Conservation (phyloP, 2,888 invertebrate species). For the Noctua comes region DNA sequence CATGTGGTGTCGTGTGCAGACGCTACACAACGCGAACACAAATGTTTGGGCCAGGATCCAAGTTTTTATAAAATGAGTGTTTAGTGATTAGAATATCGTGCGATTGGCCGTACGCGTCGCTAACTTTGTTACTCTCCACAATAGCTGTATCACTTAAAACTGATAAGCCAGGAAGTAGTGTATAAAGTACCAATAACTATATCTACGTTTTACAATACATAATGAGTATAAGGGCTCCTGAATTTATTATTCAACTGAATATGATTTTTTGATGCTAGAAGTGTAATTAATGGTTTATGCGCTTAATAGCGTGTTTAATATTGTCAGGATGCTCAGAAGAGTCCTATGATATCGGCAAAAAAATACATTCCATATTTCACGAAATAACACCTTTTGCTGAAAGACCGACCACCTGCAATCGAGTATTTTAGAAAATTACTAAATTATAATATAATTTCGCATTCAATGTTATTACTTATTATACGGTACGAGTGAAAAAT, state of each 20-base stretch:
- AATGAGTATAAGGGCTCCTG: constrained; percentile 58
- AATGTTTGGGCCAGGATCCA: constrained; percentile 40
- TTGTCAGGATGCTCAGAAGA: constrained; percentile 51
- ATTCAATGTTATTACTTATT: constrained; percentile 63
- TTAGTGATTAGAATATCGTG: constrained; percentile 54
- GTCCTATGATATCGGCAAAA: constrained; percentile 64
- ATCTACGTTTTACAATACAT: constrained; percentile 50
- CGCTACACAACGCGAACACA: constrained; percentile 22
- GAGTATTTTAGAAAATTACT: constrained; percentile 62
- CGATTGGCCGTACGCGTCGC: constrained; percentile 47
- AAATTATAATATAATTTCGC: constrained; percentile 63
- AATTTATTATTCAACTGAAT: constrained; percentile 53
- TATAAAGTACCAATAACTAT: constrained; percentile 60
- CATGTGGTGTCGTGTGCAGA: constrained; percentile 17
- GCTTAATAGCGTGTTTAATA: constrained; percentile 45
- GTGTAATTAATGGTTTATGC: constrained; percentile 53
- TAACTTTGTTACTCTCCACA: constrained; percentile 70
- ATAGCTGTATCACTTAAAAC: constrained; percentile 65
- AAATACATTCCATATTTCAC: constrained; percentile 68
- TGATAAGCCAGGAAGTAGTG: constrained; percentile 51
- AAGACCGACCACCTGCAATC: constrained; percentile 62
- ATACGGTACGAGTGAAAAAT: constrained; percentile 67
- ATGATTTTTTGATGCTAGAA: constrained; percentile 51
- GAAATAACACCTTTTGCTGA: constrained; percentile 68
- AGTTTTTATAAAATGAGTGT: constrained; percentile 51